Evolutionary conservation across 2,888 invertebrate species (phyloP), one percentile per base, ranked within the genome.

Genomic region (Sicus ferrugineus): DNA sequence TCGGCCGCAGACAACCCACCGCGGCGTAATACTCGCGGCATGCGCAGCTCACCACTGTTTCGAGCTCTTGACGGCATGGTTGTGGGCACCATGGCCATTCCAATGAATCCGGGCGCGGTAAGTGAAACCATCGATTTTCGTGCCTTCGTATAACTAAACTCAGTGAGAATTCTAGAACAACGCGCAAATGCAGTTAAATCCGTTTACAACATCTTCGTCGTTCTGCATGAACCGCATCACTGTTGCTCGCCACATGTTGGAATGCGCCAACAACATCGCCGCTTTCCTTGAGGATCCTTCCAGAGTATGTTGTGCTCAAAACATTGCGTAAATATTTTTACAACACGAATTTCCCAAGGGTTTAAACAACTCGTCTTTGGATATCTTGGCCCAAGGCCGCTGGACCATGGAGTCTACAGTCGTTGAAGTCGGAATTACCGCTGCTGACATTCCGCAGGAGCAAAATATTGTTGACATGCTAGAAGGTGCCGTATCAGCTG

Each of bases 331-430:
- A 38, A 31, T 1, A 42, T 30, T 50, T 21, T 50, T 50, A 50
- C 21, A 14, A 46, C 14, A 52, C 9, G 16, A n/a, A 16, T 28
- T 31, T 62, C 54, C 54, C 34, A 72, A 83, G 75, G 86, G 86
- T n/a, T 76, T 86, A 2, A 85, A 86, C 70, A 86, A 85, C 73
- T 78, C 83, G 31, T 80, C 85, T 0, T 75, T 86, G 75, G 86
- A 86, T 72, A 85, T 86, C 54, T 75, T 86, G 72, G 81, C 85
- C 42, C 85, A 85, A n/a, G 85, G 85, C 0, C 84, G 84, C 61
- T 86, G 85, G 82, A 86, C 86, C 23, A 85, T 86, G 86, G 86
- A 86, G 68, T 86, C 86, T 2, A 86, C 86, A 1, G 85, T 86
- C 0, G 84, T 86, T 2, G 86, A 86, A 77, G 85, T 86, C 23